Evolutionary conservation across 2,797 vertebrate genomes (phyloP), one percentile per base, ranked within the genome.

Genomic region (Sandelia bainsii): DNA sequence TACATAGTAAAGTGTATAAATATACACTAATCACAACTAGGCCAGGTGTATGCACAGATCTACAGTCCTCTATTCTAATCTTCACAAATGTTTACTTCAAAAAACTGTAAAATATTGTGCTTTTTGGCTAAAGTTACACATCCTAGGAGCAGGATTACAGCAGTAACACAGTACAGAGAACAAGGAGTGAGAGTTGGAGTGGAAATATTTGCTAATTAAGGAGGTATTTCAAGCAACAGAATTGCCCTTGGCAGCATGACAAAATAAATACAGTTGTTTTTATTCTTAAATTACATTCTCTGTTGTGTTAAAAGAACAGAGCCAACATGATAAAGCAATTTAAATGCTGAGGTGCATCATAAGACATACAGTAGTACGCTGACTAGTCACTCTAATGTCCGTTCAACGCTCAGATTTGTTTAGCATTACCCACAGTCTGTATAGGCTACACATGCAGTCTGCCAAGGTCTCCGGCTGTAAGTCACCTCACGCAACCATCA

Each of bases 251-350:
- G 85, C 77, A 84, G 68, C 79, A 69, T 87, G 81, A 86, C 77
- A 87, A 92, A 91, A 92, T 92, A 92, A 92, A 92, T 92, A 92
- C 87, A 78, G 77, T 9, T 83, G 78, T 84, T 85, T 80, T 82
- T 79, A 80, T 85, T 80, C 69, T 82, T 76, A 49, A 82, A 67
- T 85, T 83, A 82, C 79, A 72, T 79, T 62, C 56, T 83, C 69
- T 75, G 70, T 80, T 85, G 69, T 64, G 59, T 73, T 65, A 59
- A 82, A 80, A 68, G 12, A 82, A 84, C 79, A 83, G 67, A 86
- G 76, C 73, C 62, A 14, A 74, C 59, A 17, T 19, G 20, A 84
- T 89, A 86, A 90, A 92, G 87, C 83, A 83, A 67, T 88, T 83
- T 8, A 63, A 87, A 87, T 57, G 72, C 91, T 66, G 88, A 92